These are phyloP conservation scores for Agrotis clavis DNA, from an alignment of 2,888 invertebrate genomes.

Conservation along the genomic window DNA sequence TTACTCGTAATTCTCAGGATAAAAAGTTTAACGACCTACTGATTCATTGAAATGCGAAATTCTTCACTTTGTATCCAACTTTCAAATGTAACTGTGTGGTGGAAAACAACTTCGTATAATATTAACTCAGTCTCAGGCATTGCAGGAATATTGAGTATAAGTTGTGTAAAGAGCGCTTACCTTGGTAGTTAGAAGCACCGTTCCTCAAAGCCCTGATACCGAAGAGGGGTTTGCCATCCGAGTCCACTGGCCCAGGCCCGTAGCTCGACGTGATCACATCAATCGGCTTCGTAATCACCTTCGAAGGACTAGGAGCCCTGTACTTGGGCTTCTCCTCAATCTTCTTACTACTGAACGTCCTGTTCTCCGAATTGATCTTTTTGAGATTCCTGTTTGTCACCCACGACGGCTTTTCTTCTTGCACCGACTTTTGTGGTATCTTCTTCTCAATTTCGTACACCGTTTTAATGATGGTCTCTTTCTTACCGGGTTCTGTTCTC, in stretches of 20 bases:
- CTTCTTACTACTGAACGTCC: slow-evolving; percentile 82
- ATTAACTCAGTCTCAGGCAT: too few relatives aligned
- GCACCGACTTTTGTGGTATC: slow-evolving; percentile 76
- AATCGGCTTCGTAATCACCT: slow-evolving; percentile 85
- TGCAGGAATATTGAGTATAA: not conserved
- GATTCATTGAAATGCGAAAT: not conserved
- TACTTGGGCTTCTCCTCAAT: slow-evolving; percentile 86
- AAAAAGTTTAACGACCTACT: slow-evolving; percentile 10
- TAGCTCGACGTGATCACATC: slow-evolving; percentile 95
- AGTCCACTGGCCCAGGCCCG: slow-evolving; percentile 95
- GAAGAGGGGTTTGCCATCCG: slow-evolving; percentile 95
- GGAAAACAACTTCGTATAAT: too few relatives aligned
- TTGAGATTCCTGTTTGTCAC: slow-evolving; percentile 91
- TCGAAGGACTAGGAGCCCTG: slow-evolving; percentile 82
- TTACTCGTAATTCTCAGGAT: slow-evolving; percentile 2
- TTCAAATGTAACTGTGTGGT: too few relatives aligned
- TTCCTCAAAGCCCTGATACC: slow-evolving; percentile 94
- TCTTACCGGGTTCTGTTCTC: slow-evolving; percentile 74
- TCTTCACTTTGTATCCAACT: not conserved
- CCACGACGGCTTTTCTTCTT: slow-evolving; percentile 92
- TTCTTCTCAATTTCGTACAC: slow-evolving; percentile 80
- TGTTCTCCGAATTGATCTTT: slow-evolving; percentile 86
- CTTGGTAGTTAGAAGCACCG: slow-evolving; percentile 92
- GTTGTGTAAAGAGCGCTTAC: slow-evolving; percentile 80
- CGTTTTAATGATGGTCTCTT: slow-evolving; percentile 81